Evolutionary conservation across 1,140 invertebrate genomes (phyloP), one percentile per base, ranked within the genome.

Genomic region (Philaenus spumarius): DNA sequence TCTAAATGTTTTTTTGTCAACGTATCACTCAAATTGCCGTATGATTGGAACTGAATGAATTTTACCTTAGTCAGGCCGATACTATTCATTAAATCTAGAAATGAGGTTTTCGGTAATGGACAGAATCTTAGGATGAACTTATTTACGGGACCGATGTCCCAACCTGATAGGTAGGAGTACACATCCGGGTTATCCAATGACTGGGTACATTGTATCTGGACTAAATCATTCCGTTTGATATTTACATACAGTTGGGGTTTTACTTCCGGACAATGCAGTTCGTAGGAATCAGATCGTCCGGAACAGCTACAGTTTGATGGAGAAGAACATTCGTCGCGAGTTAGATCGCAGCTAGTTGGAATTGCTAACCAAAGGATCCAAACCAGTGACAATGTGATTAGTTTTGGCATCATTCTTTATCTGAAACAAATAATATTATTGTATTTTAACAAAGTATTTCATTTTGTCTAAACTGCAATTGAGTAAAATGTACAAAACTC

Each of bases 1-100:
- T 71, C 59, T 11, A 84, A 74, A 67, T 81, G 79, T 55, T 72
- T 70, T 40, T 71, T 75, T 26, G 72, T 71, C 24, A 82, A 68
- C 26, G 69, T 72, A 35, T 68, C 66, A 11, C 74, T 73, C n/a
- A 77, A 60, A 34, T 79, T 76, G 9, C 68, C 72, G 34, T 68
- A 69, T 37, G 76, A 77, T 65, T 74, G 70, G 55, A 80, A 77
- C 55, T 69, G 68, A 2, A 81, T 50, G 2, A 64, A 68, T 59
- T 74, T 68, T 0, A 77, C 71, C 43, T 70, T 73, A 0, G 71
- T 64, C 2, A 75, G 69, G 45, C 77, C 75, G 12, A 81, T 17
- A 35, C 48, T 61, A 1, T 37, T 22, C 1, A 66, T 45, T 12
- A 75, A 65, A 11, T 66, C 59, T 2, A 46, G 61, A 1, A 75